phyloP scores from a whole-genome alignment of 92 coral and sea anemone genomes.

The Blastomussa wellsi region DNA sequence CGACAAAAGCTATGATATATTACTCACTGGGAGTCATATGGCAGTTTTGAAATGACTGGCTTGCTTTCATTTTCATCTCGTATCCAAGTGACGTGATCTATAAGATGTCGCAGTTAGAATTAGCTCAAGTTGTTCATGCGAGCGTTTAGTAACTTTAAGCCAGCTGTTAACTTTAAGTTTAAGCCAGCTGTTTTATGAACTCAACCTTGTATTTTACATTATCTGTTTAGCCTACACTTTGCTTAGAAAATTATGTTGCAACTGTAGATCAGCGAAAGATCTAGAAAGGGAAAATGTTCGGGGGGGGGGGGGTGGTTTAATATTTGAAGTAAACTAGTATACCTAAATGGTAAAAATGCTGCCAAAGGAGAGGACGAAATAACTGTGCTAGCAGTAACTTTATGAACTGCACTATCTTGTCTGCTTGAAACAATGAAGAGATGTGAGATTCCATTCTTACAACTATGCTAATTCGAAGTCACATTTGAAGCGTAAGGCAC shows the following conservation, averaged over 20 bases:
- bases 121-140: not conserved
- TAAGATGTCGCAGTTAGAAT: not conserved
- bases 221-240: not conserved
- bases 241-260: not conserved
- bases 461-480: too few relatives aligned
- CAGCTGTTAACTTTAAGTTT: not conserved
- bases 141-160: not conserved
- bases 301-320: too few relatives aligned
- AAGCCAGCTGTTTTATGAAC: not conserved
- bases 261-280: not conserved
- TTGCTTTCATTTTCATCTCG: constrained; percentile 5
- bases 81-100: not conserved
- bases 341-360: too few relatives aligned
- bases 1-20: not conserved
- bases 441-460: too few relatives aligned
- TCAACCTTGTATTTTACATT: too few relatives aligned
- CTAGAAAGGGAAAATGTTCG: too few relatives aligned
- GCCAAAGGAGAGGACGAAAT: too few relatives aligned
- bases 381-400: too few relatives aligned
- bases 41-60: not conserved
- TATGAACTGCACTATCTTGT: too few relatives aligned
- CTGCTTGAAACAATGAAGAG: too few relatives aligned
- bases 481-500: too few relatives aligned
- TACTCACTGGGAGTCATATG: not conserved
- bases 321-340: too few relatives aligned